phyloP scores from a whole-genome alignment of 2,888 invertebrate species.

The Ptychoptera albimana region DNA sequence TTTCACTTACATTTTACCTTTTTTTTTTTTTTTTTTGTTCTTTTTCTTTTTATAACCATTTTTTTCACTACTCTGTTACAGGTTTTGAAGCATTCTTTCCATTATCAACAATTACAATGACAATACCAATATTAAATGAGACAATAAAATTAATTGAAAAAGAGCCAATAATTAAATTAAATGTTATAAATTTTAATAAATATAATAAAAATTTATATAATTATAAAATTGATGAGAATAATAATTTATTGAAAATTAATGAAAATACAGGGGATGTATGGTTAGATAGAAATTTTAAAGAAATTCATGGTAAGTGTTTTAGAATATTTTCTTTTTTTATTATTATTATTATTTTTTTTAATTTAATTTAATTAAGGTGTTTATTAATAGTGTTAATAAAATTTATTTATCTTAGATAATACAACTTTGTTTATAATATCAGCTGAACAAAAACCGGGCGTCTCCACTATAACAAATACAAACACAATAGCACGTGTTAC shows the following conservation, averaged over 20 bases:
- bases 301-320: conserved; percentile 9
- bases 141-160: conserved; percentile 25
- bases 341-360: neutral
- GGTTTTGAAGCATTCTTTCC: conserved; percentile 26
- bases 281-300: conserved; percentile 21
- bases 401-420: conserved; percentile 8
- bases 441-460: conserved; percentile 12
- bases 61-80: conserved; percentile 14
- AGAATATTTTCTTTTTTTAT: neutral
- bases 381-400: no score
- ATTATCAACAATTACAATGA: conserved; percentile 22
- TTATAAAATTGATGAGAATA: conserved; percentile 21
- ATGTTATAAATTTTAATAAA: conserved; percentile 19
- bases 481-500: conserved; percentile 21
- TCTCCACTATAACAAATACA: neutral
- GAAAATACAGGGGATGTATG: conserved; percentile 23
- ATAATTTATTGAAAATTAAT: conserved; percentile 20
- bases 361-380: no score
- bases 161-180: conserved; percentile 25
- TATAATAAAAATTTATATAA: conserved; percentile 18
- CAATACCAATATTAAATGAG: conserved; percentile 25
- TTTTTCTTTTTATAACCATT: no score
- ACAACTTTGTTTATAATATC: conserved; percentile 20
- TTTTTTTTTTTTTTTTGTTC: no score
- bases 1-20: no score